Base-by-base conservation (phyloP, 2,113 vertebrate genomes). In the Spermophilus dauricus region DNA sequence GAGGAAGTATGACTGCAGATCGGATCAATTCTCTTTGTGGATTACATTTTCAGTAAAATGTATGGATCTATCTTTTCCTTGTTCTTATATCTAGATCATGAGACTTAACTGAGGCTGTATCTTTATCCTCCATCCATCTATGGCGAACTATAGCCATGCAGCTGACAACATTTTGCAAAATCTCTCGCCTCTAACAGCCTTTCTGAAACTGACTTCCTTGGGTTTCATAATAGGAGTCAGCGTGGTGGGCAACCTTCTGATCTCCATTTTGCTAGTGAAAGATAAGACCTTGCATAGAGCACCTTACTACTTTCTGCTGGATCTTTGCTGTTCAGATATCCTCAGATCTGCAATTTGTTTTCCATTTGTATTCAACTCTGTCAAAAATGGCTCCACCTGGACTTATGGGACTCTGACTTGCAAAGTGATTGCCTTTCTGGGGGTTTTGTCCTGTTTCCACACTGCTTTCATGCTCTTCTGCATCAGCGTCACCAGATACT, bases 91-190 rank as follows among this genome's bases (percentile, higher is more conserved):
- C 99, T 99, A 99, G 99, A 99, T 99, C 99, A 99, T 99, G 99
- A 99, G 99, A 99, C 99, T 99, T 99, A 99, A 99, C 99, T 99
- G 99, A 99, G 99, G 99, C 99, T 99, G 99, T 99, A 98, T 99
- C 99, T 99, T 99, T 99, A 99, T 99, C 99, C 99, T 99, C 99
- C 99, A 99, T 99, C 99, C 99, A 99, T 99, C 99, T 99, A 99
- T 99, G 99, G 99, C 99, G 99, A 99, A 99, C 99, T 99, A 99
- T 99, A 99, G 99, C 99, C 99, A 99, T 99, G 99, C 99, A 99
- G 99, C 99, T 99, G 99, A 99, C 99, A 99, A 99, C 99, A 99
- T 99, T 99, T 99, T 99, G 99, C 99, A 99, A 99, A 99, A 99
- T 99, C 99, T 99, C 98, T 99, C 99, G 99, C 99, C 99, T 99